Conservation (phyloP, 2,797 vertebrate genomes). For the Crenichthys baileyi region DNA sequence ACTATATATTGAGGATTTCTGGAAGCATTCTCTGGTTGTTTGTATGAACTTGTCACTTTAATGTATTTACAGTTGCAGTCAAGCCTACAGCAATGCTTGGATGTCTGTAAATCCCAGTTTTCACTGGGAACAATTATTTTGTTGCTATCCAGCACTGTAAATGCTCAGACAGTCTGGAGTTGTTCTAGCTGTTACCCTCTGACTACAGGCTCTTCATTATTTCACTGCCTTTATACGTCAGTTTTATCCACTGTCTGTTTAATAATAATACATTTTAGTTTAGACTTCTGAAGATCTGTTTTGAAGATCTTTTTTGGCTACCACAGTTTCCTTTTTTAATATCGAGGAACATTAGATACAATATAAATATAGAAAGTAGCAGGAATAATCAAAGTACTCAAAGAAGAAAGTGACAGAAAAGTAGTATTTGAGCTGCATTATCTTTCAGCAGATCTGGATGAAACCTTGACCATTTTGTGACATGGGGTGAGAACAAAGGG, state of each 20-base stretch:
- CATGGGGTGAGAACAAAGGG: too few relatives aligned
- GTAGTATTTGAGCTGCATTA: not conserved
- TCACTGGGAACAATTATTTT: constrained; percentile 25
- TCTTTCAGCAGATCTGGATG: not conserved
- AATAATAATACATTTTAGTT: not conserved
- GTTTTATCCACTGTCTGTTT: not conserved
- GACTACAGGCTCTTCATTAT: constrained; percentile 1
- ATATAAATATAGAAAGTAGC: not conserved
- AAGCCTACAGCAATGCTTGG: constrained; percentile 7
- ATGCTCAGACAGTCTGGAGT: constrained; percentile 19
- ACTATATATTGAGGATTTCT: not conserved
- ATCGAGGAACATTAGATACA: not conserved
- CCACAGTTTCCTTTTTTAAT: not conserved
- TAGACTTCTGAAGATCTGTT: not conserved
- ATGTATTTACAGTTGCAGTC: constrained; percentile 10
- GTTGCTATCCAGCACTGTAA: constrained; percentile 5
- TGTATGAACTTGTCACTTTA: not conserved
- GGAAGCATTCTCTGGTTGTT: not conserved
- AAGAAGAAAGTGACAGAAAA: constrained; percentile 1
- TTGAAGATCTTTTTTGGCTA: not conserved
- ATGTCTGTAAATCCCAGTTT: constrained; percentile 15
- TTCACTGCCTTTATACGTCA: constrained; percentile 2
- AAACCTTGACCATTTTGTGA: too few relatives aligned
- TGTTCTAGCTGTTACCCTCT: not conserved
- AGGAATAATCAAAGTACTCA: not conserved